Evolutionary conservation across 2,113 vertebrate species (phyloP).

Genomic region (Amphilophus citrinellus): DNA sequence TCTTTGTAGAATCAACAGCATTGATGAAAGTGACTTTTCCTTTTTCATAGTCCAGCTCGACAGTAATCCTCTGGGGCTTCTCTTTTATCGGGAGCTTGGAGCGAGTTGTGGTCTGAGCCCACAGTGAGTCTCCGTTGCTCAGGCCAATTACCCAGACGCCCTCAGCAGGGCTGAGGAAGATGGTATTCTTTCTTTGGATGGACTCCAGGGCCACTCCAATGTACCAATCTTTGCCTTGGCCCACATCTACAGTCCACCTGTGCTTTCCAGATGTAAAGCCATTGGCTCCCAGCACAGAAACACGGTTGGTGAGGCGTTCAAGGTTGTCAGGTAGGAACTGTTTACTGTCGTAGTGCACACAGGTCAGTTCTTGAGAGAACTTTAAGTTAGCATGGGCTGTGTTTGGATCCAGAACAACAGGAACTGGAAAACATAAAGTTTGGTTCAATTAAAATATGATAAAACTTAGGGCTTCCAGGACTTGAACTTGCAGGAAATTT

Average conservation of each 20-base stretch:
- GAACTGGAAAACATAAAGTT: conserved; percentile 43
- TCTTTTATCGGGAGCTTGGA: conserved; percentile 65
- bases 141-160: conserved; percentile 88
- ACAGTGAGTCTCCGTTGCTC: conserved; percentile 67
- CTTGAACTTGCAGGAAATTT: too few species aligned
- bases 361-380: conserved; percentile 71
- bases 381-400: conserved; percentile 73
- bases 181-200: conserved; percentile 80
- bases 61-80: conserved; percentile 72
- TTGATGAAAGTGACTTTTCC: conserved; percentile 84
- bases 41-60: conserved; percentile 84
- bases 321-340: conserved; percentile 64
- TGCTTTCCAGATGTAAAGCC: conserved; percentile 77
- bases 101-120: conserved; percentile 68
- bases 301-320: conserved; percentile 61
- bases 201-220: conserved; percentile 85
- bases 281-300: conserved; percentile 66
- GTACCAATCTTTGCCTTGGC: conserved; percentile 86
- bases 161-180: conserved; percentile 72
- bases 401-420: conserved; percentile 76
- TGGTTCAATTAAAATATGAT: neutral
- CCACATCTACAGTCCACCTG: conserved; percentile 76
- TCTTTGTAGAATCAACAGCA: neutral
- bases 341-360: conserved; percentile 49
- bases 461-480: too few species aligned